Evolutionary conservation across 2,797 vertebrate genomes (phyloP), one percentile per base, ranked within the genome.

Genomic region (Chaetodon trifasciatus): DNA sequence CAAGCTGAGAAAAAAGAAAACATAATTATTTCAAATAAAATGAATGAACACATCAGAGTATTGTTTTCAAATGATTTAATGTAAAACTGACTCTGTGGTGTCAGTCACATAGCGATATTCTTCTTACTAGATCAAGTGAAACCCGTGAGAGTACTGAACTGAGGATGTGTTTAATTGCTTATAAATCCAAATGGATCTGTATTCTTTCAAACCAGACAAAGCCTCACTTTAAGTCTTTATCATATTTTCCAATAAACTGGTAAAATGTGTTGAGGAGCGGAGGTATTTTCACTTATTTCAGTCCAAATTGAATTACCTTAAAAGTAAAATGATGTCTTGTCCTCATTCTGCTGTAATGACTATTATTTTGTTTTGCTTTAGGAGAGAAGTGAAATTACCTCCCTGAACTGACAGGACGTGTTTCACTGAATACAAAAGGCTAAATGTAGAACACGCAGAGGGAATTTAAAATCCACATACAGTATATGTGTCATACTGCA

Each of bases 371-470:
- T 70, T 49, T 19, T 6, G 52, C 52, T 79, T 28, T 4, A 13
- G 52, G 70, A 49, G 62, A 60, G 40, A 5, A 10, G 16, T n/a
- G 35, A 64, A 66, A 76, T 73, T 53, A 69, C 63, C 24, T 79
- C 12, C 8, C 5, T 63, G 39, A 74, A 35, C 16, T 50, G 49
- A 52, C 49, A 46, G 13, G 2, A 23, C 0, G 55, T 44, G 23
- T 56, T 42, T 69, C 44, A 19, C 40, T n/a, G 42, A 76, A 70
- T 52, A 60, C 23, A 42, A 39, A 69, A 50, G 37, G 65, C 32
- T 61, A 61, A 13, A 32, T 83, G 49, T 50, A 10, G 57, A 7
- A 28, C 28, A 56, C 15, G n/a, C 23, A 61, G 8, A 50, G 16
- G 47, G n/a, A 58, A 68, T 21, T 70, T 61, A 53, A 75, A 62